phyloP scores from a whole-genome alignment of 2,113 vertebrate species.

The Charina bottae region DNA sequence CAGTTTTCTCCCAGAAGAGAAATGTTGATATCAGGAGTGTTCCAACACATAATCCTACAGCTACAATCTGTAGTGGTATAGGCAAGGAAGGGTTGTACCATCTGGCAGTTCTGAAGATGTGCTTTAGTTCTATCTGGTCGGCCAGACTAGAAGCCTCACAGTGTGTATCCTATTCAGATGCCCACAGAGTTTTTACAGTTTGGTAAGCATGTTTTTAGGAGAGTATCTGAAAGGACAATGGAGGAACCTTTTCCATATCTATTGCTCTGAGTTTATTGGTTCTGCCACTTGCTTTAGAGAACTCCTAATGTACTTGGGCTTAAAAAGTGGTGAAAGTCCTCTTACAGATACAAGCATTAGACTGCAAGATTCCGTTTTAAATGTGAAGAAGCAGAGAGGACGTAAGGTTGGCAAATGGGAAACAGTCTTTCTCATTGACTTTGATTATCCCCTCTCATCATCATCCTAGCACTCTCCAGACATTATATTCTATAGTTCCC shows the following conservation, averaged over 20 bases:
- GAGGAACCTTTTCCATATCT: not conserved
- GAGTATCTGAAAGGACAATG: not conserved
- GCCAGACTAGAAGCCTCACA: not conserved
- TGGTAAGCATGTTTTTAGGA: not conserved
- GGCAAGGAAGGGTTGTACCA: not conserved
- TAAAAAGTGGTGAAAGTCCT: not conserved
- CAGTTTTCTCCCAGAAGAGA: not conserved
- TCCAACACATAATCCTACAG: not conserved
- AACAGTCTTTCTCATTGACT: not conserved
- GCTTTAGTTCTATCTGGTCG: not conserved
- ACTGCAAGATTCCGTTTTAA: not conserved
- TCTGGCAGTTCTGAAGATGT: not conserved
- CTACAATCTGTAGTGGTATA: not conserved
- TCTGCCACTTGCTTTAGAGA: not conserved
- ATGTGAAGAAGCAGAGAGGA: not conserved
- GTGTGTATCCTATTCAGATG: not conserved
- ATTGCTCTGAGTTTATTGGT: not conserved
- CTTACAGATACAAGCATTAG: not conserved
- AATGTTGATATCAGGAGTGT: not conserved
- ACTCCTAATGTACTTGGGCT: not conserved
- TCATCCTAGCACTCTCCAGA: not conserved
- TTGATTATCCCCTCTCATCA: not conserved
- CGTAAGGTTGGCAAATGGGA: not conserved
- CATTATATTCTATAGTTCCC: not conserved
- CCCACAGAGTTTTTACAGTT: not conserved